Base-by-base conservation (phyloP, 2,113 vertebrate genomes). In the Urocynchramus pylzowi region DNA sequence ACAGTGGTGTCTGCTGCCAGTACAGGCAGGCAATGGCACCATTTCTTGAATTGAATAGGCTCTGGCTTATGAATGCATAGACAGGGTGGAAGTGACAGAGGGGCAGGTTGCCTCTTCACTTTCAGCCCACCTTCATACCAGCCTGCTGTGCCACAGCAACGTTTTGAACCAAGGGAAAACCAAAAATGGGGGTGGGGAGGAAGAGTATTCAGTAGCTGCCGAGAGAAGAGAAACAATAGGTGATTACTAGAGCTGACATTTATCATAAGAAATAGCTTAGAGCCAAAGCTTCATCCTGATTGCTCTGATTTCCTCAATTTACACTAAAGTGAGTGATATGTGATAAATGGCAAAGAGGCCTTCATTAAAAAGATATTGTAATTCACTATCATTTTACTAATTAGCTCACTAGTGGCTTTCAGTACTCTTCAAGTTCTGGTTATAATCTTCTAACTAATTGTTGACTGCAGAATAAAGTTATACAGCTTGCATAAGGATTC, bases 401-500 rank as follows among this genome's bases (percentile, higher is more conserved):
- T 88, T 94, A 52, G 2, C 16, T 73, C 49, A 74, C 59, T 87
- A 78, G 60, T 75, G 64, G 41, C 30, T 93, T 91, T 75, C 73
- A 75, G 18, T 35, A 26, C 15, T 95, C 23, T 70, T 87, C 57
- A 83, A 49, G 54, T 76, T 53, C 53, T 19, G 2, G 24, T 76
- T 93, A 53, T 88, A 76, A 86, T 93, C 28, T 84, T 87, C 24
- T 79, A 61, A 41, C 14, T 76, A 91, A 85, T 61, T 90, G 39
- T 74, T 86, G 26, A 10, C 35, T 84, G 28, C n/a, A 16, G 28
- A 75, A 68, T 41, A 39, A 81, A 15, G 13, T 35, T 52, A 56
- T 57, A 37, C 20, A 73, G 20, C 20, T 83, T 83, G 26, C 12
- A 26, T 73, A 67, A 88, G 39, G 59, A 70, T 74, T 90, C 35